These are phyloP conservation scores for Leptopilina syphax DNA, from an alignment of 2,888 invertebrate genomes.

Conservation along the genomic window DNA sequence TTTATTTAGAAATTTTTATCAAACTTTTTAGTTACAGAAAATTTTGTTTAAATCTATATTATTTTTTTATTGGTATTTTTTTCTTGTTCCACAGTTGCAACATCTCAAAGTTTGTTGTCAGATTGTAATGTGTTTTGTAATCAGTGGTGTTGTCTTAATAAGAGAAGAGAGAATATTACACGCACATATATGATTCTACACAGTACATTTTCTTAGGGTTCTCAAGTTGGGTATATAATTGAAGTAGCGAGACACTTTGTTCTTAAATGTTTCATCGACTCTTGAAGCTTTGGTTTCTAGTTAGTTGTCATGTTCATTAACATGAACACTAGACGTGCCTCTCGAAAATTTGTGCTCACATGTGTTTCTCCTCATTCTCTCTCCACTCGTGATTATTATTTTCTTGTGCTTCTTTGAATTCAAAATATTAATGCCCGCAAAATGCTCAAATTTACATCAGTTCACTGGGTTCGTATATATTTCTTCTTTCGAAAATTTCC, in stretches of 20 bases:
- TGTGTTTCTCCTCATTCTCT: not conserved
- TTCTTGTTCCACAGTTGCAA: not conserved
- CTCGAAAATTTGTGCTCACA: not conserved
- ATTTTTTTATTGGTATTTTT: not conserved
- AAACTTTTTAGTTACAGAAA: no score
- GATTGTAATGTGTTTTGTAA: conserved; percentile 16
- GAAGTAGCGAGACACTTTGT: conserved; percentile 46
- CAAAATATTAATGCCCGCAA: conserved; percentile 53
- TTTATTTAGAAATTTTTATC: no score
- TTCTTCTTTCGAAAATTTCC: conserved; percentile 1
- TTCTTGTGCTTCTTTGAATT: no score
- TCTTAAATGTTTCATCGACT: conserved; percentile 52
- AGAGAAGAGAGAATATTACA: conserved; percentile 12
- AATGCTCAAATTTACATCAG: conserved; percentile 69
- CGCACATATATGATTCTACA: not conserved
- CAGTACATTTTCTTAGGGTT: conserved; percentile 43
- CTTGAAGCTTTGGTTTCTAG: conserved; percentile 15
- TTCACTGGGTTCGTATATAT: conserved; percentile 70
- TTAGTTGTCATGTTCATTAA: conserved; percentile 13
- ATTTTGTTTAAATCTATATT: not conserved
- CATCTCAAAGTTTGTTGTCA: conserved; percentile 14
- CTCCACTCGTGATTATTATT: not conserved
- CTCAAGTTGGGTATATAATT: conserved; percentile 53
- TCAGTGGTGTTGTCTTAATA: conserved; percentile 17
- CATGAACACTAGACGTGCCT: conserved; percentile 1